Evolutionary conservation across 2,888 invertebrate genomes (phyloP).

Genomic region (Notodonta dromedarius): DNA sequence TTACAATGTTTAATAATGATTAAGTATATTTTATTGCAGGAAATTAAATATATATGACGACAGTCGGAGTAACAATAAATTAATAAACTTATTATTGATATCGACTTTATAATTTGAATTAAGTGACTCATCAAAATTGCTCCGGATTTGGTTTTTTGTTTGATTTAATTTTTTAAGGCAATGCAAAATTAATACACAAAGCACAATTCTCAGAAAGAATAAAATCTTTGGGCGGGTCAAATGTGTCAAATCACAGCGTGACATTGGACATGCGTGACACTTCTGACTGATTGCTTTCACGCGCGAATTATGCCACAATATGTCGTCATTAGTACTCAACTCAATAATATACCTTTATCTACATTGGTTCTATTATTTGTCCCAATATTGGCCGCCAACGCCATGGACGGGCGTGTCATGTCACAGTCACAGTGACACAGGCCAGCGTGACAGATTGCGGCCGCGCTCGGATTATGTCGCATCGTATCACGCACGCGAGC

Average conservation of each 20-base stretch:
- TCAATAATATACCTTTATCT: background rate
- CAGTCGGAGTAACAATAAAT: background rate
- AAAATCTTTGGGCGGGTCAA: background rate
- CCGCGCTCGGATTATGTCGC: constrained; percentile 69
- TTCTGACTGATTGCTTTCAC: background rate
- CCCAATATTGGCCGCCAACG: constrained; percentile 9
- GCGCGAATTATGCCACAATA: background rate
- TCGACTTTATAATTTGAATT: too few species aligned
- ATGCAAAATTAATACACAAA: too few species aligned
- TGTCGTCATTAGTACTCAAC: background rate
- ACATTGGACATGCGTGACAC: background rate
- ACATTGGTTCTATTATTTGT: background rate
- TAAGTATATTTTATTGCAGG: background rate
- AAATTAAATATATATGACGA: background rate
- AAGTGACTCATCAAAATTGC: too few species aligned
- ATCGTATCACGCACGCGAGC: constrained; percentile 41
- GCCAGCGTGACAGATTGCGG: constrained; percentile 72
- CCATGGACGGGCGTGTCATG: constrained; percentile 28
- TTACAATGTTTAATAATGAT: background rate
- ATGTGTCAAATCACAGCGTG: background rate
- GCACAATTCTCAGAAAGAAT: background rate
- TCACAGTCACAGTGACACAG: constrained; percentile 47
- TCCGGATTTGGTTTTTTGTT: too few species aligned
- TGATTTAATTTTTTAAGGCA: too few species aligned
- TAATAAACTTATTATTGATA: background rate